phyloP scores from a whole-genome alignment of 2,888 invertebrate genomes.

The Lasiommata megera region DNA sequence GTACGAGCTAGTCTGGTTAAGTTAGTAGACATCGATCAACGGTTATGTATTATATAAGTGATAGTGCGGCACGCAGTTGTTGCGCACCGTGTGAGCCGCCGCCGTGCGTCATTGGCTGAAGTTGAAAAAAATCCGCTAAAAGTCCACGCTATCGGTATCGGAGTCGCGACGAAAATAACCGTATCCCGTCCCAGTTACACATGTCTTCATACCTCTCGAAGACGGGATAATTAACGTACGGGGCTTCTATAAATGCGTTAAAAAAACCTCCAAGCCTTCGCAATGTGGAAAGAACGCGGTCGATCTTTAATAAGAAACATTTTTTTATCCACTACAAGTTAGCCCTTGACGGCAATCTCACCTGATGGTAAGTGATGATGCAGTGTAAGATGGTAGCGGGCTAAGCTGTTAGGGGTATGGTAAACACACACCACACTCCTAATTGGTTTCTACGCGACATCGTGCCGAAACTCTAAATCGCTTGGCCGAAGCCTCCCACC shows the following conservation, averaged over 20 bases:
- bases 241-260: slow-evolving; percentile 1
- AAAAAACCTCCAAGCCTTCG: slow-evolving; percentile 2
- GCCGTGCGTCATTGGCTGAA: slow-evolving; percentile 71
- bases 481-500: no score
- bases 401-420: no score
- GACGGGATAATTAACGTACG: neutral
- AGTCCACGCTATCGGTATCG: slow-evolving; percentile 49
- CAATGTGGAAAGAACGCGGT: neutral
- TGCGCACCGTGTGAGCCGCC: slow-evolving; percentile 50
- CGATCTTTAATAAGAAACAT: slow-evolving; percentile 7
- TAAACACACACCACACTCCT: no score
- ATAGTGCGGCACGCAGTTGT: slow-evolving; percentile 55
- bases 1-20: slow-evolving; percentile 72
- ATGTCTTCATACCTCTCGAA: slow-evolving; percentile 20
- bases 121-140: slow-evolving; percentile 51
- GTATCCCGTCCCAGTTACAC: slow-evolving; percentile 37
- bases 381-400: no score
- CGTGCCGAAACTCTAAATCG: no score
- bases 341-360: no score
- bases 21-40: slow-evolving; percentile 79
- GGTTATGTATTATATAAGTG: slow-evolving; percentile 56
- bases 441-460: no score
- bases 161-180: slow-evolving; percentile 66
- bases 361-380: no score
- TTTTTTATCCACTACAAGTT: no score